Conservation (phyloP, 1,140 invertebrate genomes). For the Brachionus rubens region DNA sequence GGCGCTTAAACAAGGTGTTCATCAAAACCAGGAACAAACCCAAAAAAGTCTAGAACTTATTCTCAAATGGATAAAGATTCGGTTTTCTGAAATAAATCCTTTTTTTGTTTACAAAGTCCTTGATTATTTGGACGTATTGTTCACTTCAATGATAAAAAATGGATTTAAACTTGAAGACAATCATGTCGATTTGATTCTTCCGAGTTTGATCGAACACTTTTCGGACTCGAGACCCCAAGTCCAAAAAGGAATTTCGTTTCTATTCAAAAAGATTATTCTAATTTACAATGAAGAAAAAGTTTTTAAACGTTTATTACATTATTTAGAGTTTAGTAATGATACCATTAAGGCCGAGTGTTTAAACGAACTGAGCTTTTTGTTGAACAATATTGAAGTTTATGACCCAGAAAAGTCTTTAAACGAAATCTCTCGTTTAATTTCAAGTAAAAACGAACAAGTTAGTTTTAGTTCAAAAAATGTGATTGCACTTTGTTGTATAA, state of each 20-base stretch:
- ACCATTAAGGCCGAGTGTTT: not conserved
- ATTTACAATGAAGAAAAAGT: slow-evolving; percentile 4
- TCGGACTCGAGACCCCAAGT: not conserved
- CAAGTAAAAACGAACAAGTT: not conserved
- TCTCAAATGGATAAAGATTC: not conserved
- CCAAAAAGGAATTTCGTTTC: not conserved
- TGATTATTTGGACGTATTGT: not conserved
- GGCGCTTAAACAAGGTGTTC: not conserved
- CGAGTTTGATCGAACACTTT: slow-evolving; percentile 18
- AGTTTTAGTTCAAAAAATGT: not conserved
- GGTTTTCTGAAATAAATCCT: slow-evolving; percentile 21
- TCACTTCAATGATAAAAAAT: not conserved
- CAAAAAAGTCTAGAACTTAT: not conserved
- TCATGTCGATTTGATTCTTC: not conserved
- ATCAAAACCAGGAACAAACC: not conserved
- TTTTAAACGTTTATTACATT: not conserved
- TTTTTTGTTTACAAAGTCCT: slow-evolving; percentile 5
- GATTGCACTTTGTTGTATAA: not conserved
- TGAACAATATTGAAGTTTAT: not conserved
- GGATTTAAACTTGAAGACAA: not conserved
- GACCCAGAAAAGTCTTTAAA: not conserved
- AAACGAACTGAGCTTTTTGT: not conserved
- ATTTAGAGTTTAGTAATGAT: not conserved
- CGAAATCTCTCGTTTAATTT: not conserved
- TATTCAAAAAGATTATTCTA: not conserved